Percentiles rank a stretch among this genome's conserved stretches.
Conservation (phyloP, 2,113 vertebrate genomes). For the Plestiodon gilberti region DNA sequence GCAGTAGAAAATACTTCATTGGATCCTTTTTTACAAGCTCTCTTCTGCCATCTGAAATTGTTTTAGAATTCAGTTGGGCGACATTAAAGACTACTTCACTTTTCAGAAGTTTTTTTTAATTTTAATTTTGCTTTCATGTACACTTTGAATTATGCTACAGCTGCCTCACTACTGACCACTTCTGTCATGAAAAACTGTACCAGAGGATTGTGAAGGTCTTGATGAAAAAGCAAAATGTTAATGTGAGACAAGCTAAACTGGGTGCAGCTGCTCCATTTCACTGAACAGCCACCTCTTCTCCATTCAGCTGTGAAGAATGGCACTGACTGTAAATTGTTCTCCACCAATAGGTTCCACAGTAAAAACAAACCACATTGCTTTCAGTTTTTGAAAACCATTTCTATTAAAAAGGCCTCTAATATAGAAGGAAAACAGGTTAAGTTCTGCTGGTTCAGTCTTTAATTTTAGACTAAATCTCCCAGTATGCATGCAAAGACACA, state of each 20-base stretch:
- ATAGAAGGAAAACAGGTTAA: constrained; percentile 74
- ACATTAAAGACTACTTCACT: constrained; percentile 40
- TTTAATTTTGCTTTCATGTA: constrained; percentile 77
- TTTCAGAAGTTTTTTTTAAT: constrained; percentile 45
- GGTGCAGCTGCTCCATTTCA: constrained; percentile 79
- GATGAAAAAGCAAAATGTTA: constrained; percentile 78
- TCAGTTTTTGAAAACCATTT: constrained; percentile 78
- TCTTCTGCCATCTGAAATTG: constrained; percentile 6
- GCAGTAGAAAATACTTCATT: constrained; percentile 10
- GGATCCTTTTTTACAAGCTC: not conserved
- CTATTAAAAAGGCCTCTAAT: constrained; percentile 64
- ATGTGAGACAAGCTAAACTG: constrained; percentile 75
- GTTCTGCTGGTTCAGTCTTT: constrained; percentile 78
- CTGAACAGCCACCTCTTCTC: constrained; percentile 66
- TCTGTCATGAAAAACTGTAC: constrained; percentile 75
- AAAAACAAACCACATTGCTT: constrained; percentile 79
- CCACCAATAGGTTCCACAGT: constrained; percentile 75
- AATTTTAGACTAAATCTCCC: constrained; percentile 72
- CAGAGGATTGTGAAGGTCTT: constrained; percentile 74
- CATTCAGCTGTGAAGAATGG: constrained; percentile 82
- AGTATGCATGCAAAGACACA: constrained; percentile 71
- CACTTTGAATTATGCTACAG: constrained; percentile 79
- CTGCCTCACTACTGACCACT: constrained; percentile 78
- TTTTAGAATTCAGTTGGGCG: constrained; percentile 50
- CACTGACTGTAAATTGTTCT: constrained; percentile 79